Conservation (phyloP, 2,888 invertebrate genomes). For the Ophion ventricosus region DNA sequence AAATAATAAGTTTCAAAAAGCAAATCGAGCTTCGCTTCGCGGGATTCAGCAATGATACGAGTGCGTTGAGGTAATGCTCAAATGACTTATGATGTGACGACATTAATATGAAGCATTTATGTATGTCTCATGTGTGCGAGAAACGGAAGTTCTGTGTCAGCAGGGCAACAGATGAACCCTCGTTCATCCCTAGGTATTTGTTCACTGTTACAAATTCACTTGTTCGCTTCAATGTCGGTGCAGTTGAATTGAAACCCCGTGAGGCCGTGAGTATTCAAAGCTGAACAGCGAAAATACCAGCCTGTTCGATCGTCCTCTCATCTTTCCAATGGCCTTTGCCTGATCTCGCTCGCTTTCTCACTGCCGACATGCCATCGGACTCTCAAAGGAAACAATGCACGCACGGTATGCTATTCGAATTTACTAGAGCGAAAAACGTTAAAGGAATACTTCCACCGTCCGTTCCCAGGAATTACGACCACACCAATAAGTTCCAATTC, state of each 20-base stretch:
- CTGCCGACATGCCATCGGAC: neutral
- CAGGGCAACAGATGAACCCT: neutral
- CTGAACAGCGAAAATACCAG: neutral
- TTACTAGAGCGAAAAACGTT: neutral
- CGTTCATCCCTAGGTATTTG: conserved; percentile 7
- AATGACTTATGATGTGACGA: conserved; percentile 15
- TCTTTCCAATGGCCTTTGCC: conserved; percentile 4
- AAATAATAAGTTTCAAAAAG: neutral
- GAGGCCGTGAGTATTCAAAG: neutral
- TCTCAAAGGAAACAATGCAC: neutral
- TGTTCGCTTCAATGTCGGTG: conserved; percentile 21
- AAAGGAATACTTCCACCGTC: neutral
- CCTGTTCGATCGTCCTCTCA: neutral
- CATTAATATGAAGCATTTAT: conserved; percentile 1
- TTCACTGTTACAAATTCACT: conserved; percentile 30
- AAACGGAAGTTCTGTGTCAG: conserved; percentile 12
- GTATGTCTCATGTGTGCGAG: conserved; percentile 15
- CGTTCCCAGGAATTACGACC: neutral
- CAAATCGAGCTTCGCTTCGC: conserved; percentile 6
- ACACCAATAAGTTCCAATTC: neutral
- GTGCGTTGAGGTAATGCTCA: conserved; percentile 1
- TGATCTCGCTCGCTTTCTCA: conserved; percentile 17
- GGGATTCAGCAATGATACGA: neutral
- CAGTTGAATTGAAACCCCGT: conserved; percentile 1
- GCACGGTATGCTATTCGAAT: neutral